Evolutionary conservation across 2,113 vertebrate genomes (phyloP), one percentile per base, ranked within the genome.

Genomic region (Pterocles burchelli): DNA sequence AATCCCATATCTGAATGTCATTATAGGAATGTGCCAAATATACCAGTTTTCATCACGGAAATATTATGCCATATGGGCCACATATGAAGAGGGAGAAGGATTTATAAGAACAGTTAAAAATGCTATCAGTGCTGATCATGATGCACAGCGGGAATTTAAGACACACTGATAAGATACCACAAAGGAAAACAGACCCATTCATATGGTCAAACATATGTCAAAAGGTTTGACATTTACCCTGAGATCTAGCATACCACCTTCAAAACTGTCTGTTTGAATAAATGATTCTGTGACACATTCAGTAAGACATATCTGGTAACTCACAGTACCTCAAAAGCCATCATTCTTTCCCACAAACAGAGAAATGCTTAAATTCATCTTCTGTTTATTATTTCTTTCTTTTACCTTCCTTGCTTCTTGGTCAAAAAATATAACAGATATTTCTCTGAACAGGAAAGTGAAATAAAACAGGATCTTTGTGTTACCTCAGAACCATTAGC

Each of bases 161-260:
- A 57, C 43, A 83, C 26, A 66, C 8, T 59, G 22, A 25, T 52
- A 88, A 93, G 31, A 78, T 22, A 61, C 7, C 24, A 45, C 73
- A 74, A 90, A 84, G 33, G 38, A 87, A 89, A 89, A 59, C 13
- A 68, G 25, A 58, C n/a, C 43, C 41, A 57, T 61, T 83, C 83
- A 75, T 58, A 79, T 78, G 45, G 57, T 81, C 73, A 92, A 92
- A 86, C 54, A 78, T 67, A 81, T 61, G 91, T 90, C 73, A 86
- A 75, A 80, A 88, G 20, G 38, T 48, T 85, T 57, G 86, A 63
- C 43, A 2, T 86, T 93, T 91, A 92, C 24, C n/a, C 66, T 65
- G 61, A 89, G 65, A 75, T 29, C 26, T 28, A 61, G 43, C 57
- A 57, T 22, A 68, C 15, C 24, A 68, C 61, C 73, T 92, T 85